phyloP scores from a whole-genome alignment of 2,797 vertebrate genomes.

The Crocidura indochinensis region DNA sequence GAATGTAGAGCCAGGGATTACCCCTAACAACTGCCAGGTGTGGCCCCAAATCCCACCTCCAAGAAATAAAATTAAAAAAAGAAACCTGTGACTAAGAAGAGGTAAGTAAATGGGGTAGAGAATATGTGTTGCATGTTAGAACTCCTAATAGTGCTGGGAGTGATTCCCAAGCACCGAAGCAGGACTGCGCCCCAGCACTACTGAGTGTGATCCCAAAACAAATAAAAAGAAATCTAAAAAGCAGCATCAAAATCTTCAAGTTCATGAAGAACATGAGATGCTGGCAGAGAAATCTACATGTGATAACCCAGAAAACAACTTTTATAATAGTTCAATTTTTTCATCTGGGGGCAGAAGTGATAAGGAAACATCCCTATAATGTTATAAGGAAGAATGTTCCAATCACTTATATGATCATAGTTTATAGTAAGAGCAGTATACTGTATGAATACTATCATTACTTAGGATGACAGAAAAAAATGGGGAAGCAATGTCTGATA shows the following conservation, averaged over 20 bases:
- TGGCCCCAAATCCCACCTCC: too few relatives aligned
- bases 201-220: too few relatives aligned
- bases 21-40: too few relatives aligned
- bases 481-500: not conserved
- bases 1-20: too few relatives aligned
- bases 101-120: too few relatives aligned
- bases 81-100: not conserved
- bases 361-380: not conserved
- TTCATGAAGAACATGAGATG: not conserved
- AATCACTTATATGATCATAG: not conserved
- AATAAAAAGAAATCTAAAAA: not conserved
- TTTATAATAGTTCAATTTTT: not conserved
- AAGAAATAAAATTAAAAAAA: not conserved
- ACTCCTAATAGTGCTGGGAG: too few relatives aligned
- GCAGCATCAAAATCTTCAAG: not conserved
- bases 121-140: too few relatives aligned
- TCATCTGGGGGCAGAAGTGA: conserved; percentile 6
- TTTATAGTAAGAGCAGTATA: too few relatives aligned
- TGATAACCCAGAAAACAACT: not conserved
- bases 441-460: not conserved
- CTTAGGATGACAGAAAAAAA: not conserved
- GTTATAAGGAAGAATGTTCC: not conserved
- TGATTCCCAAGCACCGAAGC: too few relatives aligned
- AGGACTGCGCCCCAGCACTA: too few relatives aligned
- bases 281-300: not conserved